Evolutionary conservation across 2,113 vertebrate species (phyloP).

Genomic region (Rhegmatorhina hoffmannsi): DNA sequence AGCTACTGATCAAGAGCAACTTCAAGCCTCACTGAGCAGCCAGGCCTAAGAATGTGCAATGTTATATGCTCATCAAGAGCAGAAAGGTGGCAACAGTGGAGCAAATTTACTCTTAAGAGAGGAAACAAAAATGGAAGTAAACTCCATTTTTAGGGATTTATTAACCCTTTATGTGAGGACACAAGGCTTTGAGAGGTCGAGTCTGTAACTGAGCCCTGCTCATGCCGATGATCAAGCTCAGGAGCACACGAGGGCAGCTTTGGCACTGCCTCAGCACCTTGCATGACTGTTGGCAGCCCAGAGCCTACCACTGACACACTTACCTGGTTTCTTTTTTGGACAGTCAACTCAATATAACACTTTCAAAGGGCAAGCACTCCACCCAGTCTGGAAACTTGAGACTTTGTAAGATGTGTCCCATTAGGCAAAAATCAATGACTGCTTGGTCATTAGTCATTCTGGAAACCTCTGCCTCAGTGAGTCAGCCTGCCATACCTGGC

Average conservation of each 20-base stretch:
- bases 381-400: slow-evolving; percentile 47
- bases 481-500: slow-evolving; percentile 37
- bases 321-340: neutral
- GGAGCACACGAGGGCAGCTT: neutral
- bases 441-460: slow-evolving; percentile 14
- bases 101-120: neutral
- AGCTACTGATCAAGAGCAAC: neutral
- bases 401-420: neutral
- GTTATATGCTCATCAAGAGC: neutral
- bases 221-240: accelerated
- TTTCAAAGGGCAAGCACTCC: slow-evolving; percentile 37
- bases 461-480: neutral
- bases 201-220: neutral
- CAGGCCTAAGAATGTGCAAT: neutral
- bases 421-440: slow-evolving; percentile 46
- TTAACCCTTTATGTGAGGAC: neutral
- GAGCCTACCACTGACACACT: neutral
- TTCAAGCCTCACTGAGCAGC: neutral
- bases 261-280: neutral
- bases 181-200: neutral
- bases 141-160: neutral
- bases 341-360: neutral
- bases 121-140: neutral
- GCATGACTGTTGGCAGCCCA: neutral
- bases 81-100: neutral